Base-by-base conservation (phyloP, 1,140 invertebrate genomes). In the Pantala flavescens region DNA sequence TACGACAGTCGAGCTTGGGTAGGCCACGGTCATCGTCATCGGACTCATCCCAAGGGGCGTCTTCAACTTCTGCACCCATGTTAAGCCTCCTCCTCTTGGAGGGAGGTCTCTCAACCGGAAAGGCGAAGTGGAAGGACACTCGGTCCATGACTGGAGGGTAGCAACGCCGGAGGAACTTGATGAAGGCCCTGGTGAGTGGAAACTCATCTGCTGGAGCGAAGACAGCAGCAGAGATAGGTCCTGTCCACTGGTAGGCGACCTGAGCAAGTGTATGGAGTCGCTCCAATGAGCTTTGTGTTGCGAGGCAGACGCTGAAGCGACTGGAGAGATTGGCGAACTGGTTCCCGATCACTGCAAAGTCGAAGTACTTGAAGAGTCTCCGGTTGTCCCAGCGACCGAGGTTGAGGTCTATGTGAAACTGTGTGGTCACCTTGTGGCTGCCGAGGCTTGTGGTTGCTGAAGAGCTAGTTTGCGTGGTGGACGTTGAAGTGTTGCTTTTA, bases 241-340 rank as follows among this genome's bases (percentile, higher is more conserved):
- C 94, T 0, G 86, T 85, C 95, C 95, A 98, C 74, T 91, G 88
- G 28, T 90, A 85, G 0, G 90, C 89, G 19, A 95, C 89, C 71
- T 91, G 87, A 0, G 91, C 86, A 7, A 98, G 77, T 24, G 93
- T 93, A 73, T 88, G 85, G 2, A 96, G 80, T 72, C 91, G 87
- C 77, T 96, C 94, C 23, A 95, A 83, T 0, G 93, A 94, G 75
- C 88, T 90, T 80, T 95, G 93, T 0, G 93, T 95, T 0, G 93
- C 93, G 23, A 96, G 81, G 77, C 91, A 93, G 9, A 94, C 90
- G 24, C 83, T 82, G 74, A 86, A 87, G 2, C 83, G 81, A 5
- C 86, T 81, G 21, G 87, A 89, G 0, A 88, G 77, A 9, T 87
- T 82, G 3, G 82, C 79, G 77, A 87, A 92, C 21, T 83, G 81